phyloP scores from a whole-genome alignment of 2,888 invertebrate genomes.

The Dicycla oo region DNA sequence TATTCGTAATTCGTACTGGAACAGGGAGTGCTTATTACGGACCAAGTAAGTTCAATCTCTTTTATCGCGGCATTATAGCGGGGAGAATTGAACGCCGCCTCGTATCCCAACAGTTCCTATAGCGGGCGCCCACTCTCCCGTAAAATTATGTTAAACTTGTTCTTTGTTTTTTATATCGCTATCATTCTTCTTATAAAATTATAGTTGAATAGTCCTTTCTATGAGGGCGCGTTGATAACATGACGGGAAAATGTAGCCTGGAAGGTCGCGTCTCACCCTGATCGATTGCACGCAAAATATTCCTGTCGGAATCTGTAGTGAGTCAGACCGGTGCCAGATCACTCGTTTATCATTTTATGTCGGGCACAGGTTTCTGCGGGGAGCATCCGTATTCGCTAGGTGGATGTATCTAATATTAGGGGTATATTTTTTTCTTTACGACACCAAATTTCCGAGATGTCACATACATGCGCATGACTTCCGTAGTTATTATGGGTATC shows the following conservation, averaged over 20 bases:
- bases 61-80: conserved; percentile 87
- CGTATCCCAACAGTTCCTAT: conserved; percentile 78
- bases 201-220: conserved; percentile 70
- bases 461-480: conserved; percentile 67
- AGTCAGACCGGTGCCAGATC: conserved; percentile 50
- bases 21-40: conserved; percentile 83
- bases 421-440: conserved; percentile 56
- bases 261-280: conserved; percentile 37
- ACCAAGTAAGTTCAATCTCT: conserved; percentile 87
- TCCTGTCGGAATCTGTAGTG: conserved; percentile 43
- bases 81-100: conserved; percentile 82
- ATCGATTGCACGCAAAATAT: conserved; percentile 60
- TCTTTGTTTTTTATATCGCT: conserved; percentile 79
- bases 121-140: conserved; percentile 81
- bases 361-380: conserved; percentile 47
- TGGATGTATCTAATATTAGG: conserved; percentile 54
- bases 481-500: conserved; percentile 55
- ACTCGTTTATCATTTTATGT: conserved; percentile 59
- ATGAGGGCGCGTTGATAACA: conserved; percentile 65
- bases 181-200: conserved; percentile 75
- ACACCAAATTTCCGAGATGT: conserved; percentile 67
- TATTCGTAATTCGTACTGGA: conserved; percentile 74
- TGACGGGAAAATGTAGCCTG: conserved; percentile 44
- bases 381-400: conserved; percentile 41
- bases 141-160: conserved; percentile 88